Percentiles rank a stretch among this genome's conserved stretches.
These are phyloP conservation scores for Athetis lepigone DNA, from an alignment of 2,888 invertebrate genomes.

Conservation along the genomic window DNA sequence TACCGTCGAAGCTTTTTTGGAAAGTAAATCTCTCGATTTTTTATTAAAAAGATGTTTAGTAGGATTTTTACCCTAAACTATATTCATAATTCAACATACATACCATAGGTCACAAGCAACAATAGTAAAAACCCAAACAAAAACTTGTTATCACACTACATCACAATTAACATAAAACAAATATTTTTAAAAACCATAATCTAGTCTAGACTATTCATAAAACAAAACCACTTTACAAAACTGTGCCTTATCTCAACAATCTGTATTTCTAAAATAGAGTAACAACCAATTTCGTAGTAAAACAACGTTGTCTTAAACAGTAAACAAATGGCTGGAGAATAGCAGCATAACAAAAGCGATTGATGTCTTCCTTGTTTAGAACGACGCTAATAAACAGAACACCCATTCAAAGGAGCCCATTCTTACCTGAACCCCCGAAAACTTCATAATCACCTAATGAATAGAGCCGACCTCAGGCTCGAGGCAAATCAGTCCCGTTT, in stretches of 20 bases:
- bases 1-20: not conserved
- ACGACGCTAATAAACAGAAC: conserved; percentile 55
- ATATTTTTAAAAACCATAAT: conserved; percentile 12
- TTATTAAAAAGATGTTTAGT: no score
- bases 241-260: conserved; percentile 22
- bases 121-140: conserved; percentile 14
- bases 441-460: conserved; percentile 79
- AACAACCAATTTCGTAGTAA: conserved; percentile 23
- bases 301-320: conserved; percentile 29
- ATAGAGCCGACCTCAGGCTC: conserved; percentile 64
- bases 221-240: not conserved
- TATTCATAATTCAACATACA: not conserved
- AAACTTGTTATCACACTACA: not conserved
- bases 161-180: not conserved
- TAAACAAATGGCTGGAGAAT: conserved; percentile 46
- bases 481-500: conserved; percentile 67
- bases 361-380: conserved; percentile 58
- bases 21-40: no score
- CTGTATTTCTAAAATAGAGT: conserved; percentile 14
- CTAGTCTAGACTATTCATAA: not conserved
- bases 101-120: no score
- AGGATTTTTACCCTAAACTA: no score
- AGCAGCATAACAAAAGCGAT: conserved; percentile 59
- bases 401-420: conserved; percentile 51
- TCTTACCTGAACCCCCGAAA: conserved; percentile 72